Evolutionary conservation across 2,888 invertebrate species (phyloP).

Genomic region (Drosophila kuntzei): DNA sequence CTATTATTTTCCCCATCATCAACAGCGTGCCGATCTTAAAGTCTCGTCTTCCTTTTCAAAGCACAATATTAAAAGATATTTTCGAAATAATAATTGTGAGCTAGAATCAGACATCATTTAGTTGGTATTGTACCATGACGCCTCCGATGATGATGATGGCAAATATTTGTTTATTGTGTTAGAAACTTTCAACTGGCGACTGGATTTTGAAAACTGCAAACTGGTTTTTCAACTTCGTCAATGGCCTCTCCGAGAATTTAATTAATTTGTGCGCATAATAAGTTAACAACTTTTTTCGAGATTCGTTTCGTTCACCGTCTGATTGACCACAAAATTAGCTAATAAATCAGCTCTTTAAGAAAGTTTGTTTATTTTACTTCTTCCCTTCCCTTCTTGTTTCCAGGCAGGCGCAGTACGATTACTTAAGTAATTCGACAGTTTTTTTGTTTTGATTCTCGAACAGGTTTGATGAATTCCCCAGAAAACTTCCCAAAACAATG

Average conservation of each 20-base stretch:
- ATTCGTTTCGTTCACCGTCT: slow-evolving; percentile 36
- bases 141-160: slow-evolving; percentile 41
- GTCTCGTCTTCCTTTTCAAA: neutral
- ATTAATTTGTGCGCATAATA: slow-evolving; percentile 65
- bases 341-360: slow-evolving; percentile 57
- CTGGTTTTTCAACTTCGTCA: slow-evolving; percentile 63
- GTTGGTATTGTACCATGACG: slow-evolving; percentile 9
- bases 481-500: slow-evolving; percentile 29
- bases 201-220: slow-evolving; percentile 50
- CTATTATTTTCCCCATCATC: slow-evolving; percentile 12
- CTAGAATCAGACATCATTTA: slow-evolving; percentile 7
- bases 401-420: slow-evolving; percentile 11
- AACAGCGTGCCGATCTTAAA: slow-evolving; percentile 2
- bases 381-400: slow-evolving; percentile 28
- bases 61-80: neutral
- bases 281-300: slow-evolving; percentile 40
- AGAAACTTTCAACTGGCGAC: slow-evolving; percentile 53
- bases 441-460: slow-evolving; percentile 15
- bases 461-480: slow-evolving; percentile 32
- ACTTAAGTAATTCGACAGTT: neutral
- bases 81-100: slow-evolving; percentile 4
- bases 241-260: slow-evolving; percentile 50
- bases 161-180: slow-evolving; percentile 53
- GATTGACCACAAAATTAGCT: slow-evolving; percentile 49
- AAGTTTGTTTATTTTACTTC: slow-evolving; percentile 41